These are phyloP conservation scores for Pseudochirops cupreus DNA, from an alignment of 2,797 vertebrate genomes.

Conservation along the genomic window DNA sequence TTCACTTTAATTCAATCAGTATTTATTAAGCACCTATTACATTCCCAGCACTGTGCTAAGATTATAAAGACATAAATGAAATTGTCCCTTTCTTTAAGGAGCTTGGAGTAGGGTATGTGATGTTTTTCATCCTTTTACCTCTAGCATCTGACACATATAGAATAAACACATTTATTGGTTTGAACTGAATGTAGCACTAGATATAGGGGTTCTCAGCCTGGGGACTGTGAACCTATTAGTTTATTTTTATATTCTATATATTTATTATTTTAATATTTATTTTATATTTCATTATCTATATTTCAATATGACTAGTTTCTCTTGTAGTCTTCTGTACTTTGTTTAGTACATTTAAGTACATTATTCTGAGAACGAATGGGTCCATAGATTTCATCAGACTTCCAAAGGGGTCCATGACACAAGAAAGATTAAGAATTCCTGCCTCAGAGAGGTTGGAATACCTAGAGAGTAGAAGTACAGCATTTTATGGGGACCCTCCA, in stretches of 20 bases:
- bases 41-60: background rate
- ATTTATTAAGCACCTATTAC: background rate
- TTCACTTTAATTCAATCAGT: background rate
- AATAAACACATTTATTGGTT: background rate
- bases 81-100: background rate
- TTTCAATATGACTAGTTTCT: background rate
- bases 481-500: background rate
- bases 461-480: background rate
- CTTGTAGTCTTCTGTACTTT: background rate
- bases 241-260: background rate
- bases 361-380: background rate
- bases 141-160: background rate
- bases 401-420: background rate
- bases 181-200: background rate
- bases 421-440: too few relatives aligned
- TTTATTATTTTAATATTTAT: background rate
- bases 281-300: background rate
- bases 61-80: background rate
- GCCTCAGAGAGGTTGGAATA: too few relatives aligned
- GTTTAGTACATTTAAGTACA: background rate
- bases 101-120: background rate
- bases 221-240: background rate
- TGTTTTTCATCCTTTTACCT: background rate
- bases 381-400: background rate
- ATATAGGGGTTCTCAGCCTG: background rate